These are phyloP conservation scores for Branchinecta lynchi DNA, from an alignment of 1,140 invertebrate genomes.

Conservation along the genomic window DNA sequence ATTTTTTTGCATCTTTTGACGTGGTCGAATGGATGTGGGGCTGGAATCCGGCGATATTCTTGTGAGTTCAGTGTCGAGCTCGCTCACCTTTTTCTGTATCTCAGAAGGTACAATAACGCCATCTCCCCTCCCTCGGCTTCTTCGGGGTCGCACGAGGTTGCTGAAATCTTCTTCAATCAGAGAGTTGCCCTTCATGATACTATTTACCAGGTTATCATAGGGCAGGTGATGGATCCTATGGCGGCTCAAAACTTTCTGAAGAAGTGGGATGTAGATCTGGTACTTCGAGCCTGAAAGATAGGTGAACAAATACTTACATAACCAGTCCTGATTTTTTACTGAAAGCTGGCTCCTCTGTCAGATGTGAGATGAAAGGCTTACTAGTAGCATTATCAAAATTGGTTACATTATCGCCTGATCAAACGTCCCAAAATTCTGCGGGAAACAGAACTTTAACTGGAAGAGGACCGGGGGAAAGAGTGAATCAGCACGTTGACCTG, in stretches of 20 bases:
- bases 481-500: no score
- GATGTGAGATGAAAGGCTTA: no score
- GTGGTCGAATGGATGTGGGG: no score
- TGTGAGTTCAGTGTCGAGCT: conserved; percentile 18
- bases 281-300: conserved; percentile 46
- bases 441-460: no score
- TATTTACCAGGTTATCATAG: conserved; percentile 48
- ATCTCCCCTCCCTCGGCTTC: conserved; percentile 22
- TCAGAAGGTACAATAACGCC: background rate
- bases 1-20: no score
- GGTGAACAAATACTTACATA: no score
- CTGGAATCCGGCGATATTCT: conserved; percentile 7
- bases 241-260: conserved; percentile 63
- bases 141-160: conserved; percentile 26
- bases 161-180: conserved; percentile 32
- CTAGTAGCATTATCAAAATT: no score
- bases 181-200: conserved; percentile 33
- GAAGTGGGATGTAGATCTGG: conserved; percentile 78
- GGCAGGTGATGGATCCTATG: conserved; percentile 64
- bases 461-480: no score
- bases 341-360: no score
- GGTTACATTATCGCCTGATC: no score
- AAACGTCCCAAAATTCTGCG: no score
- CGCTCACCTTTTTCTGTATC: conserved; percentile 7
- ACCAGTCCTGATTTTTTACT: no score